Percentiles rank a stretch among this genome's conserved stretches.
These are phyloP conservation scores for Panzeria rudis DNA, from an alignment of 2,888 invertebrate genomes.

Conservation along the genomic window DNA sequence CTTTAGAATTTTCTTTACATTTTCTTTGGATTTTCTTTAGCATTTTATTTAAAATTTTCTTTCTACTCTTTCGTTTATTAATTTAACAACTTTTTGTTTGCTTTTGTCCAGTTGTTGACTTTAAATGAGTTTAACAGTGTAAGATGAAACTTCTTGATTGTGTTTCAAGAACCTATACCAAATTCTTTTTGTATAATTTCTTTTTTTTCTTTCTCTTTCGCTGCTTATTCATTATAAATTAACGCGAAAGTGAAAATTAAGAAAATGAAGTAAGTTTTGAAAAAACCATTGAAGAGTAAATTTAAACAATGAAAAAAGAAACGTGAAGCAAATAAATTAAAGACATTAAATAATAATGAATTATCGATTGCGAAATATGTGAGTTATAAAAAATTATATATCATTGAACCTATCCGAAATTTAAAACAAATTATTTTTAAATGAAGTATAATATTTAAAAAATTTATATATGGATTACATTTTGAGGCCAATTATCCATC, in stretches of 20 bases:
- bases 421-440: no score
- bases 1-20: neutral
- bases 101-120: slow-evolving; percentile 50
- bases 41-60: neutral
- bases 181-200: neutral
- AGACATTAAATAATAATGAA: neutral
- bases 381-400: no score
- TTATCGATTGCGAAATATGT: neutral
- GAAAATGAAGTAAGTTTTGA: slow-evolving; percentile 62
- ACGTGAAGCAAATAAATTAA: slow-evolving; percentile 12
- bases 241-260: slow-evolving; percentile 73
- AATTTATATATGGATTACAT: no score
- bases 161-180: slow-evolving; percentile 16
- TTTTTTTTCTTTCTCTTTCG: neutral
- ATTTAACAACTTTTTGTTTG: slow-evolving; percentile 53
- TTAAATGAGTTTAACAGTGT: slow-evolving; percentile 28
- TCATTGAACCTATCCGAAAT: no score
- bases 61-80: slow-evolving; percentile 23
- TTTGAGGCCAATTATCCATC: no score
- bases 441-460: no score
- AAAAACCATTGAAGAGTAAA: slow-evolving; percentile 9
- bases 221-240: slow-evolving; percentile 57
- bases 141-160: slow-evolving; percentile 51
- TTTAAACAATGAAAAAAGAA: slow-evolving; percentile 1
- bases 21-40: slow-evolving; percentile 15